Conservation (phyloP, 1,140 invertebrate species). For the Aradophagus sp. region DNA sequence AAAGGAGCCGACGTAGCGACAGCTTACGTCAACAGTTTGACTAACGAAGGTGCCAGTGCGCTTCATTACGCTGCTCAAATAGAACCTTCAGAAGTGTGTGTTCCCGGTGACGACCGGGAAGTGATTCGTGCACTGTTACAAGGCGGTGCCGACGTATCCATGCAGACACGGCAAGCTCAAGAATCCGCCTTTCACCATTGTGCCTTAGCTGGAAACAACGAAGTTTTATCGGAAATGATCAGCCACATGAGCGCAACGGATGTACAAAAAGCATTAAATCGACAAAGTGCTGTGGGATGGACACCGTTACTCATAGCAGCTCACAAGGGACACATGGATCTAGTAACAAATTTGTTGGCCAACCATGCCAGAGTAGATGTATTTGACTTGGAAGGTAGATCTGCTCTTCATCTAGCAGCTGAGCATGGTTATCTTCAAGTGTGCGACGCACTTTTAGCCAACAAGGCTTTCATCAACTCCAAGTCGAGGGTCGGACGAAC, state of each 20-base stretch:
- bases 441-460: constrained; percentile 94
- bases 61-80: constrained; percentile 92
- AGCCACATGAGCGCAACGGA: constrained; percentile 89
- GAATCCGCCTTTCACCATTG: constrained; percentile 98
- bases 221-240: constrained; percentile 94
- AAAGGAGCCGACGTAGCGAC: constrained; percentile 82
- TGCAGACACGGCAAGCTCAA: constrained; percentile 88
- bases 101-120: constrained; percentile 89
- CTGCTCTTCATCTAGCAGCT: constrained; percentile 95
- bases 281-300: constrained; percentile 93
- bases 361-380: constrained; percentile 98
- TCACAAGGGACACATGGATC: constrained; percentile 85
- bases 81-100: constrained; percentile 83
- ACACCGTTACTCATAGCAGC: constrained; percentile 96
- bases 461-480: constrained; percentile 99
- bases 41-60: constrained; percentile 93
- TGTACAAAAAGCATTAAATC: constrained; percentile 94
- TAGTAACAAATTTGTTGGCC: constrained; percentile 88
- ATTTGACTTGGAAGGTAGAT: constrained; percentile 96
- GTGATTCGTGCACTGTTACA: constrained; percentile 91
- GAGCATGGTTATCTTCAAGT: constrained; percentile 93
- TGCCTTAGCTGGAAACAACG: constrained; percentile 95
- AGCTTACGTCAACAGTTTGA: constrained; percentile 86
- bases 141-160: constrained; percentile 90
- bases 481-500: constrained; percentile 90